Percentiles rank a stretch among this genome's conserved stretches.
Conservation (phyloP, 2,113 vertebrate genomes). For the Tetrao urogallus region DNA sequence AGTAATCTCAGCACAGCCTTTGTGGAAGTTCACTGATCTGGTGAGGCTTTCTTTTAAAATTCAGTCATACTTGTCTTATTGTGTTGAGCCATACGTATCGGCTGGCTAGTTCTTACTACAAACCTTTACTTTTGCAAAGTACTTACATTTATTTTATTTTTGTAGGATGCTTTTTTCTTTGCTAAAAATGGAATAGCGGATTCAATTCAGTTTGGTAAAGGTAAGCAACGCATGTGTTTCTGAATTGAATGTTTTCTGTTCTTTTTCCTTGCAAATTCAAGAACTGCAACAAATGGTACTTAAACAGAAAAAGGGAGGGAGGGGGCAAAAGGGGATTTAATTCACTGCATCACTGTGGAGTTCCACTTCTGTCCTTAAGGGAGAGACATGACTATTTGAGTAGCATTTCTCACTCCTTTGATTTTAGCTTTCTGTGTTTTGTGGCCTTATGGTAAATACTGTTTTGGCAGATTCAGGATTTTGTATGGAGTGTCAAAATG, state of each 20-base stretch:
- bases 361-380: background rate
- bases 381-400: background rate
- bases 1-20: background rate
- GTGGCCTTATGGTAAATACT: background rate
- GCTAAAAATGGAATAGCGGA: conserved; percentile 82
- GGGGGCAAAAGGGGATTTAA: background rate
- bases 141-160: background rate
- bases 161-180: conserved; percentile 80
- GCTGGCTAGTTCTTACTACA: background rate
- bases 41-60: background rate
- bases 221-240: conserved; percentile 68
- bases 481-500: background rate
- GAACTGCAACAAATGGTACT: background rate
- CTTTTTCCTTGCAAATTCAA: background rate
- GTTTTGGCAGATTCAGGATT: too few species aligned
- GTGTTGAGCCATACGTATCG: background rate
- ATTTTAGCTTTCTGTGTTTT: background rate
- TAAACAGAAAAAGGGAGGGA: background rate
- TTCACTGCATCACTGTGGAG: background rate
- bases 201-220: conserved; percentile 87
- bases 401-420: background rate
- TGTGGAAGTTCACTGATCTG: background rate
- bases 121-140: background rate
- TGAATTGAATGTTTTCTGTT: background rate
- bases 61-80: background rate